Evolutionary conservation across 2,113 vertebrate species (phyloP).

Genomic region (Taxidea taxus): DNA sequence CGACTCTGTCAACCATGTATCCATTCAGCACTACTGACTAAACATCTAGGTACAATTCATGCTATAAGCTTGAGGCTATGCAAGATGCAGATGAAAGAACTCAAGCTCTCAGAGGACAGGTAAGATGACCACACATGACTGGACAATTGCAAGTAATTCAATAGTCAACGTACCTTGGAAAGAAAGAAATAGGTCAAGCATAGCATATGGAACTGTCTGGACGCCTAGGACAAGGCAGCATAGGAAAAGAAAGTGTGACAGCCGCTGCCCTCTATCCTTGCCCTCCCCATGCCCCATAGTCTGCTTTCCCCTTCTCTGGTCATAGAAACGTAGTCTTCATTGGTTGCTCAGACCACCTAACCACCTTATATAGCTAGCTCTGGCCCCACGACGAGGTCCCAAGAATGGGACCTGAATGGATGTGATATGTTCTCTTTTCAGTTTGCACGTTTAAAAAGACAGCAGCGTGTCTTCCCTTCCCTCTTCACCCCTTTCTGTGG

Average conservation of each 20-base stretch:
- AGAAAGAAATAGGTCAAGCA: slow-evolving; percentile 4
- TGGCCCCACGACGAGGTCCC: neutral
- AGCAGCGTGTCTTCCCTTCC: neutral
- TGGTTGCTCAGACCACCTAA: neutral
- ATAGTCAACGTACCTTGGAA: neutral
- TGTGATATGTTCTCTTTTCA: neutral
- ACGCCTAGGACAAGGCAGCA: neutral
- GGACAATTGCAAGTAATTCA: neutral
- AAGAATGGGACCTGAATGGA: neutral
- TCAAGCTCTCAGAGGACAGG: neutral
- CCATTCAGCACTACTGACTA: neutral
- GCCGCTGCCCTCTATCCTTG: neutral
- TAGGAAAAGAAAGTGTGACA: neutral
- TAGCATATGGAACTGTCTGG: slow-evolving; percentile 9
- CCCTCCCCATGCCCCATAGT: neutral
- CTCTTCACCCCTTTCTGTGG: neutral
- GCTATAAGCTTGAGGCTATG: neutral
- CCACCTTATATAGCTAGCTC: neutral
- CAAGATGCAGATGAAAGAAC: neutral
- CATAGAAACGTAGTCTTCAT: neutral
- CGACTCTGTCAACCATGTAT: neutral
- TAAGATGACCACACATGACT: neutral
- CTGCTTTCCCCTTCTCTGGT: neutral
- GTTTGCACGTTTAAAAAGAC: neutral
- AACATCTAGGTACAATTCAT: neutral